These are phyloP conservation scores for Adelognathus sp. DNA, from an alignment of 2,888 invertebrate species.

Conservation along the genomic window DNA sequence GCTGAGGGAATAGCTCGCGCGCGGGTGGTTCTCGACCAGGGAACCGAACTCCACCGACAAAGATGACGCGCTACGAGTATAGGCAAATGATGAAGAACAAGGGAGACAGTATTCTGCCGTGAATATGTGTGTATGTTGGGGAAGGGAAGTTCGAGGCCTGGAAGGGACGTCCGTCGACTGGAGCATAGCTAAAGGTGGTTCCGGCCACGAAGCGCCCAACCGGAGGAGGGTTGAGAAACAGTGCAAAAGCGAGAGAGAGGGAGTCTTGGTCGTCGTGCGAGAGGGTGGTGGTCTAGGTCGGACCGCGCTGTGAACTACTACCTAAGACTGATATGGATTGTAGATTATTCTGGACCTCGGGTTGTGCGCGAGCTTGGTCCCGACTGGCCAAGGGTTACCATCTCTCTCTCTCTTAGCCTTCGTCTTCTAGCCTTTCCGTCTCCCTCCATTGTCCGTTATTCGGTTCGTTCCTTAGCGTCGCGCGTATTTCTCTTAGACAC, in stretches of 20 bases:
- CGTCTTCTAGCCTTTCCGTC: constrained; percentile 30
- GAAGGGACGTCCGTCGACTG: constrained; percentile 61
- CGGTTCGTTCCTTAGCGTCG: constrained; percentile 67
- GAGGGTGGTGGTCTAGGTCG: constrained; percentile 55
- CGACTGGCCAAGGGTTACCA: constrained; percentile 78
- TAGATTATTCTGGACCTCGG: constrained; percentile 81
- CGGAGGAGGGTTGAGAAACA: too few relatives aligned
- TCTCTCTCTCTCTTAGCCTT: constrained; percentile 33
- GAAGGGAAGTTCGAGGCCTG: constrained; percentile 61
- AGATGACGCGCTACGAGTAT: constrained; percentile 53
- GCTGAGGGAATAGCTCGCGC: constrained; percentile 28
- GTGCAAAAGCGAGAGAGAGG: constrained; percentile 49
- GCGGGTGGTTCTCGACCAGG: constrained; percentile 57
- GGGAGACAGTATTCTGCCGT: constrained; percentile 63
- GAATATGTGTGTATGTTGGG: constrained; percentile 10
- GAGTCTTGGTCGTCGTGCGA: constrained; percentile 35
- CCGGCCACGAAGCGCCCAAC: constrained; percentile 59
- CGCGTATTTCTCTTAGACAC: constrained; percentile 53
- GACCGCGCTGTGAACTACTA: constrained; percentile 72
- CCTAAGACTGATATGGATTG: constrained; percentile 81
- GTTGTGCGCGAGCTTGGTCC: constrained; percentile 68
- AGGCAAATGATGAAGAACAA: constrained; percentile 62
- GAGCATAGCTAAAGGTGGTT: constrained; percentile 75
- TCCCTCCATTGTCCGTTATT: constrained; percentile 42
- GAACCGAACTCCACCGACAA: constrained; percentile 16